Base-by-base conservation (phyloP, 2,888 invertebrate species). In the Drosophila kokeensis region DNA sequence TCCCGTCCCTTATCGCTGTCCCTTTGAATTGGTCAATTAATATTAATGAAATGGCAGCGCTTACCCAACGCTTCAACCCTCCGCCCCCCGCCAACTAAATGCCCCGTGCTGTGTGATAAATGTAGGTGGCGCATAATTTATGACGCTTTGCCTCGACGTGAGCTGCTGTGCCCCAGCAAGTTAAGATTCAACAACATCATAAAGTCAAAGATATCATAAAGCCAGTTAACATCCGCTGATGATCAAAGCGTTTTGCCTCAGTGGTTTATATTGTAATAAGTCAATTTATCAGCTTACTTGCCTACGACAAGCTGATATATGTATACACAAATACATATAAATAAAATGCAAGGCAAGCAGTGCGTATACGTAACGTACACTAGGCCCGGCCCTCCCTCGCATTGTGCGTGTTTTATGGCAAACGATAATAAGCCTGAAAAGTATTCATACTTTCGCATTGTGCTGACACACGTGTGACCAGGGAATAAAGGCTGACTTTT, bases 11-110 rank as follows among this genome's bases (percentile, higher is more conserved):
- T 69, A 72, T 69, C 58, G 60, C 75, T 58, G 82, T 80, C 71
- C 75, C 55, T 80, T 81, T 90, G 73, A 79, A 81, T 84, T 82
- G 89, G 69, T 82, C 87, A 88, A 87, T 88, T 90, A 88, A 88
- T 90, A 88, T 90, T 88, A 89, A 88, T 88, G 87, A 89, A 87
- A 80, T 67, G 74, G 48, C 68, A 49, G 68, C 42, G 50, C 15
- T 55, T 63, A 42, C 45, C 24, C 24, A 24, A 2, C 38, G 7
- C 21, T 5, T 40, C 32, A 27, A n/a, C 24, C 11, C 36, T 24
- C 13, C 24, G 21, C 36, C 24, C 27, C 27, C 10, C 2, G 4
- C 57, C 50, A 60, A 21, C 54, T 67, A 57, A 73, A 69, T 59
- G 69, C n/a, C 34, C 18, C 64, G 27, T 40, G 48, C 45, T 40